Evolutionary conservation across 37 sponge, comb jelly and placozoan species (phyloP).

Genomic region (Theonella swinhoei): DNA sequence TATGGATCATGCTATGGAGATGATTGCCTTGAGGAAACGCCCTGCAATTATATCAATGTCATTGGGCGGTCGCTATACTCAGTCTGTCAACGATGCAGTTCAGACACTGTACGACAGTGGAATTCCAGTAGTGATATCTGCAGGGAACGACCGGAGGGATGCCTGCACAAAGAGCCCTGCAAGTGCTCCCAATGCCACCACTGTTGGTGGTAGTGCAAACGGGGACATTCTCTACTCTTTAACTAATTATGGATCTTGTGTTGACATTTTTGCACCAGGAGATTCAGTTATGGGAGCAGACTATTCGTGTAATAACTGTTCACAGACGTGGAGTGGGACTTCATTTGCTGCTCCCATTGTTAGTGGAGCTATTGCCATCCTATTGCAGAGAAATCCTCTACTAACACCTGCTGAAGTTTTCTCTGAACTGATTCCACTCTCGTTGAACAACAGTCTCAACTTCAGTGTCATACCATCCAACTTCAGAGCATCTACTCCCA

Average conservation of each 20-base stretch:
- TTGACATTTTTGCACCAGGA: slow-evolving; percentile 64
- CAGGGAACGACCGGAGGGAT: slow-evolving; percentile 31
- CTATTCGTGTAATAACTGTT: slow-evolving; percentile 16
- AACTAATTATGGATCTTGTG: slow-evolving; percentile 52
- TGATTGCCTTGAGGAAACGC: background rate
- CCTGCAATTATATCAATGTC: slow-evolving; percentile 40
- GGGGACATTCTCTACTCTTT: slow-evolving; percentile 23
- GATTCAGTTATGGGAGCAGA: slow-evolving; percentile 16
- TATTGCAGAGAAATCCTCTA: slow-evolving; percentile 20
- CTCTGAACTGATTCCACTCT: background rate
- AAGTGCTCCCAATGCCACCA: slow-evolving; percentile 20
- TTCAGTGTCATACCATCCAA: background rate
- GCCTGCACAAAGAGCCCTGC: slow-evolving; percentile 31
- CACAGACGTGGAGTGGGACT: slow-evolving; percentile 22
- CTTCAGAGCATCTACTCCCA: background rate
- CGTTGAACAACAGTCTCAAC: slow-evolving; percentile 15
- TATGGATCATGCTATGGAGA: slow-evolving; percentile 23
- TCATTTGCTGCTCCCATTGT: slow-evolving; percentile 55
- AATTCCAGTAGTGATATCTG: slow-evolving; percentile 37
- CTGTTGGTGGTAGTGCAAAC: slow-evolving; percentile 39
- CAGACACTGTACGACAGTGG: background rate
- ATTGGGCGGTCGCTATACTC: slow-evolving; percentile 16
- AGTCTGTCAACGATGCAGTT: slow-evolving; percentile 35
- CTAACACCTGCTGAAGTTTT: slow-evolving; percentile 31
- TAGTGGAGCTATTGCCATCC: slow-evolving; percentile 36